phyloP scores from a whole-genome alignment of 2,888 invertebrate species.

The Andrena dorsata region DNA sequence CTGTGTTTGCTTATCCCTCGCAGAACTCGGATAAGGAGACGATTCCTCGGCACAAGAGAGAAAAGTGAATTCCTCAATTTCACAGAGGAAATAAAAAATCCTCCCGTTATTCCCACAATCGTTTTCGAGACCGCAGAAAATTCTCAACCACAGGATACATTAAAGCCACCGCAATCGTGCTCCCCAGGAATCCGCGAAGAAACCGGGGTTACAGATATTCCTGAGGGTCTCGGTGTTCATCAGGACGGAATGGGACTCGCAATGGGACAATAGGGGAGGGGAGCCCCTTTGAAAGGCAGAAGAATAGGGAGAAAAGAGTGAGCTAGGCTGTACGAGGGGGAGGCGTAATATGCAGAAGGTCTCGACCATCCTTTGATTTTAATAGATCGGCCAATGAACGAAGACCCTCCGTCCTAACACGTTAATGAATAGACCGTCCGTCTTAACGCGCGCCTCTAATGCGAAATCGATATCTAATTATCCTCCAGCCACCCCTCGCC shows the following conservation, averaged over 20 bases:
- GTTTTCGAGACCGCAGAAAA: neutral
- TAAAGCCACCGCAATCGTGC: neutral
- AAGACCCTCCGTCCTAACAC: slow-evolving; percentile 67
- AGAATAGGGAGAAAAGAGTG: slow-evolving; percentile 29
- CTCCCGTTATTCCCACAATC: too few relatives aligned
- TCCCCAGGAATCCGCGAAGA: neutral
- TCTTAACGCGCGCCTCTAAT: slow-evolving; percentile 74
- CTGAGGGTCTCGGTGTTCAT: slow-evolving; percentile 21
- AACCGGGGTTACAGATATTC: neutral
- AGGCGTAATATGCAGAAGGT: slow-evolving; percentile 59
- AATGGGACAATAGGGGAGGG: slow-evolving; percentile 51
- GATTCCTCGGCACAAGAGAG: neutral
- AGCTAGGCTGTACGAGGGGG: slow-evolving; percentile 24
- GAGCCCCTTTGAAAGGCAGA: slow-evolving; percentile 43
- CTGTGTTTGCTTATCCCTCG: neutral
- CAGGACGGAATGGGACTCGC: slow-evolving; percentile 15
- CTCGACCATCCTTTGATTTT: slow-evolving; percentile 71
- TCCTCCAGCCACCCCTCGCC: slow-evolving; percentile 63
- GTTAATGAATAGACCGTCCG: slow-evolving; percentile 75
- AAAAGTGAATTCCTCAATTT: neutral
- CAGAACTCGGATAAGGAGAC: neutral
- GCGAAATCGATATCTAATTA: slow-evolving; percentile 83
- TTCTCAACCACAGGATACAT: neutral
- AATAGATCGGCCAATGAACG: slow-evolving; percentile 72
- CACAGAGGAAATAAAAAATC: too few relatives aligned